phyloP scores from a whole-genome alignment of 2,888 invertebrate species.

The Hirtodrosophila confusa region DNA sequence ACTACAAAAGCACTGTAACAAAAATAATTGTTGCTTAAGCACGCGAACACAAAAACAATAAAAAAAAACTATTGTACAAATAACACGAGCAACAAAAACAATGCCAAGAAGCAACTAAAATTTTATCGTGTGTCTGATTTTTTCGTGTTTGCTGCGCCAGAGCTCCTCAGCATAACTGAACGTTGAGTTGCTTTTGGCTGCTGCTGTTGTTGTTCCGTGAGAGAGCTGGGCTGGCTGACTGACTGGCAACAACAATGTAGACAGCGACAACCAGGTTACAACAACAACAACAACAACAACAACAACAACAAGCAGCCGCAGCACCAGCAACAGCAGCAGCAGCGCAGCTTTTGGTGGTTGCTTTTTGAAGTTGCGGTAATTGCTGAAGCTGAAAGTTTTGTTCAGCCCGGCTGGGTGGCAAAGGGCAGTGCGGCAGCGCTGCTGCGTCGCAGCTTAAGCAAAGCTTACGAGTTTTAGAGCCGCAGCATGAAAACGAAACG shows the following conservation, averaged over 20 bases:
- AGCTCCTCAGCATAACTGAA: slow-evolving; percentile 83
- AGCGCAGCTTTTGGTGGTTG: slow-evolving; percentile 59
- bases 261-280: slow-evolving; percentile 55
- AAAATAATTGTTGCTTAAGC: slow-evolving; percentile 24
- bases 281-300: slow-evolving; percentile 25
- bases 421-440: slow-evolving; percentile 12
- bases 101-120: slow-evolving; percentile 57
- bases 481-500: slow-evolving; percentile 28
- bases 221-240: slow-evolving; percentile 54
- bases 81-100: slow-evolving; percentile 61
- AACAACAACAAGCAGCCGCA: slow-evolving; percentile 15
- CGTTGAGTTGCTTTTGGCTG: slow-evolving; percentile 38
- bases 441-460: slow-evolving; percentile 28
- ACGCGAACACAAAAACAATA: slow-evolving; percentile 31
- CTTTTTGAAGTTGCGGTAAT: slow-evolving; percentile 49
- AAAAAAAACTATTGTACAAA: slow-evolving; percentile 15
- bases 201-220: slow-evolving; percentile 40
- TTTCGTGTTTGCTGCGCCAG: slow-evolving; percentile 82
- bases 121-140: slow-evolving; percentile 46
- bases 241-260: slow-evolving; percentile 10
- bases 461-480: slow-evolving; percentile 43
- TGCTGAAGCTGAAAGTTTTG: slow-evolving; percentile 27
- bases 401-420: slow-evolving; percentile 12
- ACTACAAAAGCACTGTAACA: slow-evolving; percentile 9
- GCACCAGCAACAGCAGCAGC: slow-evolving; percentile 27